Percentiles rank a stretch among this genome's conserved stretches.
Evolutionary conservation across 2,113 vertebrate species (phyloP).

Genomic region (Acanthisitta chloris): DNA sequence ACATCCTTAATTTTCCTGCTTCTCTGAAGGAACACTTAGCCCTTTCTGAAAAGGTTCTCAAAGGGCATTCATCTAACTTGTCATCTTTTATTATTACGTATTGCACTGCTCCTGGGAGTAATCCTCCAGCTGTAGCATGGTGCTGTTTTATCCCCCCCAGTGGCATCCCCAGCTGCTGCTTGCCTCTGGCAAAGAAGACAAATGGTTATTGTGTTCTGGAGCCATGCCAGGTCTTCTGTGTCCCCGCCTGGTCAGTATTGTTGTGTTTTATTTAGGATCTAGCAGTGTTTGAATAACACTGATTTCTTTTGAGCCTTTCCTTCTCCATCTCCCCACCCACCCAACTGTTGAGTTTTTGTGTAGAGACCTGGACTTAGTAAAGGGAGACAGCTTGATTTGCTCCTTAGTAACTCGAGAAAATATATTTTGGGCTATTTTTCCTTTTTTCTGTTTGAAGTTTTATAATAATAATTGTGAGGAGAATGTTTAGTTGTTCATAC

Average conservation of each 20-base stretch:
- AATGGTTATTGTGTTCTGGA: slow-evolving; percentile 44
- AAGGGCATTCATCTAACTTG: not conserved
- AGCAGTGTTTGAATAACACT: not conserved
- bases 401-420: not conserved
- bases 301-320: not conserved
- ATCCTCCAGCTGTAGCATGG: not conserved
- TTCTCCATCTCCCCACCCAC: not conserved
- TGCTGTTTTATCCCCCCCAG: not conserved
- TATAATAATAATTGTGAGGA: not conserved
- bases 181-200: slow-evolving; percentile 36
- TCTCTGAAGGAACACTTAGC: not conserved
- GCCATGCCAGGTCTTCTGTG: not conserved
- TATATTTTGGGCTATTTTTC: not conserved
- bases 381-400: not conserved
- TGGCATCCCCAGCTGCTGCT: slow-evolving; percentile 46
- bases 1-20: not conserved
- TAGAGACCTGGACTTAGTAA: not conserved
- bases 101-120: not conserved
- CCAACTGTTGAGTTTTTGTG: not conserved
- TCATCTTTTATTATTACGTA: slow-evolving; percentile 10
- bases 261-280: slow-evolving; percentile 31
- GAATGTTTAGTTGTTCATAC: not conserved
- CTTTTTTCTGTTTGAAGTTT: not conserved
- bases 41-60: not conserved
- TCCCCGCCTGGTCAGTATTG: slow-evolving; percentile 8